Percentiles rank a stretch among this genome's conserved stretches.
Evolutionary conservation across 2,888 invertebrate genomes (phyloP).

Genomic region (Amphipyra berbera): DNA sequence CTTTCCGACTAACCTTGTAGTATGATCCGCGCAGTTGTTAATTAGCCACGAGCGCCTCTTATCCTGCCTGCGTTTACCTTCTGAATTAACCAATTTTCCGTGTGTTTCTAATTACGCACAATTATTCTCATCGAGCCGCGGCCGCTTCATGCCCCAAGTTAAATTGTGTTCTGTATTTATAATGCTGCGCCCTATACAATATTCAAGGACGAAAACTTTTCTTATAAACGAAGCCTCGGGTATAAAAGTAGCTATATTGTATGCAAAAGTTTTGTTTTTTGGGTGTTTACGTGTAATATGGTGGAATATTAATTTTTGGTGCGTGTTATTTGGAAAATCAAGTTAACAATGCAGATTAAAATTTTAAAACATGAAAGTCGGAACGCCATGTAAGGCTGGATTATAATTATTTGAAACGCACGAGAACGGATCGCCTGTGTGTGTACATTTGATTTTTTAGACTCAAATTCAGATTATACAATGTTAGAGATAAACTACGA

Average conservation of each 20-base stretch:
- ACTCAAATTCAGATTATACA: no score
- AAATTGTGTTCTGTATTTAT: conserved; percentile 67
- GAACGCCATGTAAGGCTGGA: no score
- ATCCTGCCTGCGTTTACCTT: conserved; percentile 19
- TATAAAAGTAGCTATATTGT: conserved; percentile 23
- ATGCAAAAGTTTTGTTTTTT: conserved; percentile 33
- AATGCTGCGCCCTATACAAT: conserved; percentile 58
- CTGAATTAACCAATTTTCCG: conserved; percentile 22
- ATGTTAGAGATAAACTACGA: no score
- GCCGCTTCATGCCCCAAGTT: conserved; percentile 63
- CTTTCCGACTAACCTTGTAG: no score
- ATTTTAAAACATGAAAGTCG: conserved; percentile 9
- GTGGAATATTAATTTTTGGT: conserved; percentile 32
- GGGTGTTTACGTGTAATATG: conserved; percentile 30
- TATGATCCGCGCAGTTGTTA: no score
- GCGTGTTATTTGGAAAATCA: conserved; percentile 8
- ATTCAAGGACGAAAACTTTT: conserved; percentile 55
- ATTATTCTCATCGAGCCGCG: conserved; percentile 59
- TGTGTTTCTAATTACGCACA: conserved; percentile 62
- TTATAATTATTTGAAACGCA: no score
- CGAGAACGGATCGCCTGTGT: no score
- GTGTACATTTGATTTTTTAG: no score
- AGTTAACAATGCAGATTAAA: background rate
- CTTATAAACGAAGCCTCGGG: conserved; percentile 46
- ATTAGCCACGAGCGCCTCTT: no score